phyloP scores from a whole-genome alignment of 2,888 invertebrate genomes.

The Steinernema scapterisci region DNA sequence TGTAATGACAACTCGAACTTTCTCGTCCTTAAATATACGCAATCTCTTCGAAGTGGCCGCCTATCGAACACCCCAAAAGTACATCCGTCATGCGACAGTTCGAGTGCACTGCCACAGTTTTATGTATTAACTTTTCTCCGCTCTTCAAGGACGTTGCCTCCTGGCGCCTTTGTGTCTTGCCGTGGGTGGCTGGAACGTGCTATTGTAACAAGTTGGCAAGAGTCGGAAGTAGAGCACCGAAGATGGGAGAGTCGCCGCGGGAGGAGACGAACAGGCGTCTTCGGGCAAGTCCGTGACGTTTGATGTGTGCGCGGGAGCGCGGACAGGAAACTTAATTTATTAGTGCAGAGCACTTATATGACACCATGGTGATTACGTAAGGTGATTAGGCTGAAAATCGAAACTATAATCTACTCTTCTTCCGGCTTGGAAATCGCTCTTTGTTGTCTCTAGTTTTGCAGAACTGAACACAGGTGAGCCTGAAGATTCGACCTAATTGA shows the following conservation, averaged over 20 bases:
- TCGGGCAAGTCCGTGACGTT: too few relatives aligned
- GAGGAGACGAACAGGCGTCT: too few relatives aligned
- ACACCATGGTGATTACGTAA: too few relatives aligned
- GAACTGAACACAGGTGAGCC: too few relatives aligned
- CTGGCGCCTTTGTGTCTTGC: slow-evolving; percentile 26
- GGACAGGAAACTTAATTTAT: too few relatives aligned
- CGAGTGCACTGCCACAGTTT: slow-evolving; percentile 16
- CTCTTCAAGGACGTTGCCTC: slow-evolving; percentile 22
- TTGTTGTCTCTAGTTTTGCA: too few relatives aligned
- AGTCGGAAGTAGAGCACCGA: neutral
- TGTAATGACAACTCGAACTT: neutral
- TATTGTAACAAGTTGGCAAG: neutral
- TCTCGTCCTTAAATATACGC: slow-evolving; percentile 15
- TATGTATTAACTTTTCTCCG: neutral
- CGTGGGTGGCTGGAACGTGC: neutral
- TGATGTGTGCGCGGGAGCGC: too few relatives aligned
- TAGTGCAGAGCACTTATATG: too few relatives aligned
- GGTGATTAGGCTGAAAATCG: too few relatives aligned
- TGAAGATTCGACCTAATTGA: too few relatives aligned
- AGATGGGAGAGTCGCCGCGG: neutral
- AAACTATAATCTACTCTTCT: too few relatives aligned
- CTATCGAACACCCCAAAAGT: slow-evolving; percentile 27
- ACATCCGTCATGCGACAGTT: slow-evolving; percentile 27
- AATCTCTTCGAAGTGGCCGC: slow-evolving; percentile 27
- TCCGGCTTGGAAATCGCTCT: too few relatives aligned